Conservation (phyloP, 2,113 vertebrate species). For the Colistium nudipinnis region DNA sequence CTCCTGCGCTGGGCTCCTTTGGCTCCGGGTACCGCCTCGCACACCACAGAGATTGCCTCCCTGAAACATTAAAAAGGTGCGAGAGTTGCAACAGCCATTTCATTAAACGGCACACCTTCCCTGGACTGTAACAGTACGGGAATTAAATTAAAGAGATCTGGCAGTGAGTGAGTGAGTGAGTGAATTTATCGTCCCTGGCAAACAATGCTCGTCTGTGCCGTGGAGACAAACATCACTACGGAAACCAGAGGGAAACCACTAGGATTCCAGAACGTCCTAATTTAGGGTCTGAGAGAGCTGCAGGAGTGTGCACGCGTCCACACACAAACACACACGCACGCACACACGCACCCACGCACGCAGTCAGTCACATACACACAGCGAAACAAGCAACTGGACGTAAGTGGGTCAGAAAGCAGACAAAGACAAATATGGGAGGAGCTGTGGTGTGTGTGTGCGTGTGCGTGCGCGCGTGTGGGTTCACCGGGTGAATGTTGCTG, state of each 20-base stretch:
- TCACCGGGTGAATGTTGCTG: background rate
- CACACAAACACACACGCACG: slow-evolving; percentile 3
- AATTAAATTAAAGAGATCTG: slow-evolving; percentile 56
- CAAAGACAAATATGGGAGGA: slow-evolving; percentile 4
- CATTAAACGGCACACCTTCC: slow-evolving; percentile 37
- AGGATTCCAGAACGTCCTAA: slow-evolving; percentile 75
- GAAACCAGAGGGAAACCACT: slow-evolving; percentile 76
- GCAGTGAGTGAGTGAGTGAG: slow-evolving; percentile 20
- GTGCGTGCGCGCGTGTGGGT: background rate
- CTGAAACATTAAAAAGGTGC: slow-evolving; percentile 76
- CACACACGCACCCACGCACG: background rate
- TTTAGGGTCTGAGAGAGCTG: slow-evolving; percentile 61
- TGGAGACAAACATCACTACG: slow-evolving; percentile 60
- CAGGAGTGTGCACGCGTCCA: slow-evolving; percentile 18
- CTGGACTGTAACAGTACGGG: slow-evolving; percentile 31
- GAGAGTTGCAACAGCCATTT: slow-evolving; percentile 20
- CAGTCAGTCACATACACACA: slow-evolving; percentile 2
- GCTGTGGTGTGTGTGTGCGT: slow-evolving; percentile 1
- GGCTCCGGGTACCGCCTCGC: slow-evolving; percentile 94
- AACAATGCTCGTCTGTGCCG: slow-evolving; percentile 46
- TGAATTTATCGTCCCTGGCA: slow-evolving; percentile 48
- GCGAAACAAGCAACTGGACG: slow-evolving; percentile 14
- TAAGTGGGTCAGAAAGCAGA: slow-evolving; percentile 26
- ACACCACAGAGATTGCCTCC: slow-evolving; percentile 96
- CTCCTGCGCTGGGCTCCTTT: slow-evolving; percentile 93